Percentiles rank a stretch among this genome's conserved stretches.
Conservation (phyloP, 2,113 vertebrate genomes). For the Arizona elegans region DNA sequence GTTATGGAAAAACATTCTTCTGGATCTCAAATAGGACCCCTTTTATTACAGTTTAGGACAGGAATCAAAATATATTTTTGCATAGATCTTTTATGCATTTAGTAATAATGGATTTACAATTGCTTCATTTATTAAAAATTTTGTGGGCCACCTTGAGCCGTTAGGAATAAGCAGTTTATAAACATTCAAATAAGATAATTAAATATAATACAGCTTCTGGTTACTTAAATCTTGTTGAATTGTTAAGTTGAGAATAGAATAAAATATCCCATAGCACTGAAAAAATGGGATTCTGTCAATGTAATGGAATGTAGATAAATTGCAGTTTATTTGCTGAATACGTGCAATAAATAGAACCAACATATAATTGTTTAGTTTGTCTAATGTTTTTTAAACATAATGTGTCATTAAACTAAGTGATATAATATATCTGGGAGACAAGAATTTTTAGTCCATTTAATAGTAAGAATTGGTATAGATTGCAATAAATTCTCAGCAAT, state of each 20-base stretch:
- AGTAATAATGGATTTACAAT: neutral
- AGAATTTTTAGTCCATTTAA: conserved; percentile 1
- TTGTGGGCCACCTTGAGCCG: neutral
- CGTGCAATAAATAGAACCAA: conserved; percentile 57
- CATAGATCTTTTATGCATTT: neutral
- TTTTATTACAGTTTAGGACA: neutral
- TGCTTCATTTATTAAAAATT: neutral
- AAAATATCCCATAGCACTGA: conserved; percentile 30
- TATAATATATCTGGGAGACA: conserved; percentile 26
- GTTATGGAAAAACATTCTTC: neutral
- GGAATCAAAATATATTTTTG: neutral
- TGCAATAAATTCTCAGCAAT: conserved; percentile 3
- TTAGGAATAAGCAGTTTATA: neutral
- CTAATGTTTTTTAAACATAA: conserved; percentile 33
- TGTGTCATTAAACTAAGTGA: conserved; percentile 42
- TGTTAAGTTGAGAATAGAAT: conserved; percentile 13
- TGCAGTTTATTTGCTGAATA: conserved; percentile 54
- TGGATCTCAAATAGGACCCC: neutral
- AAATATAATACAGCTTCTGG: neutral
- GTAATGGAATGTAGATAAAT: conserved; percentile 38
- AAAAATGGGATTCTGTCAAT: conserved; percentile 29
- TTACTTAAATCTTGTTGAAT: conserved; percentile 3
- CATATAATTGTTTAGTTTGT: conserved; percentile 49
- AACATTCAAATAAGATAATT: neutral
- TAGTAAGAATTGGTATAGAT: conserved; percentile 7